A percentile compares a stretch with the other conserved stretches of the same genome.
phyloP scores from a whole-genome alignment of 1,140 invertebrate genomes.

The Cataglyphis hispanica region DNA sequence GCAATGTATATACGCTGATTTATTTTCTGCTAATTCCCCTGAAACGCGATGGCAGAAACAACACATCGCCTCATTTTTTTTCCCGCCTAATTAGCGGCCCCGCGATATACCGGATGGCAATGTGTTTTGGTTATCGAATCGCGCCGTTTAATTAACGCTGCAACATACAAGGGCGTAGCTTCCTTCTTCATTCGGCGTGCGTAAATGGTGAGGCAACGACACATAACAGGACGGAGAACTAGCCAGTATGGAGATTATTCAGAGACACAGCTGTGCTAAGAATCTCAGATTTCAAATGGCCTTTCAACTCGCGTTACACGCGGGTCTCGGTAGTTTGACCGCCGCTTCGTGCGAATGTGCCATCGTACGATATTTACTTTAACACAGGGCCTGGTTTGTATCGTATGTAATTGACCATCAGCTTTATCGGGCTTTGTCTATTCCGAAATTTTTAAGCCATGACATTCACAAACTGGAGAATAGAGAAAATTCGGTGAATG shows the following conservation, averaged over 20 bases:
- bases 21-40: not conserved
- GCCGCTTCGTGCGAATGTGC: constrained; percentile 71
- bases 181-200: constrained; percentile 1
- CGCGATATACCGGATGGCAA: not conserved
- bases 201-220: not conserved
- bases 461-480: constrained; percentile 21
- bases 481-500: not conserved
- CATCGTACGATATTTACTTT: constrained; percentile 21
- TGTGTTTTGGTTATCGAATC: constrained; percentile 27
- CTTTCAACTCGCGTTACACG: constrained; percentile 82
- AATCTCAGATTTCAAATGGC: constrained; percentile 81
- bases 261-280: constrained; percentile 75
- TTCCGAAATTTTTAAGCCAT: constrained; percentile 25
- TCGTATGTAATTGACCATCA: constrained; percentile 33
- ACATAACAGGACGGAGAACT: not conserved
- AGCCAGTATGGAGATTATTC: constrained; percentile 52
- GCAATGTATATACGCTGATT: constrained; percentile 30
- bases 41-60: constrained; percentile 13
- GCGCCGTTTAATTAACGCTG: constrained; percentile 42
- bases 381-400: constrained; percentile 44
- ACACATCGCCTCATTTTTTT: constrained; percentile 18
- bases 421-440: constrained; percentile 49
- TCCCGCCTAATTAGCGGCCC: constrained; percentile 16
- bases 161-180: not conserved
- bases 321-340: constrained; percentile 63